These are phyloP conservation scores for Meiosimyza platycephala DNA, from an alignment of 2,888 invertebrate genomes.

Conservation along the genomic window DNA sequence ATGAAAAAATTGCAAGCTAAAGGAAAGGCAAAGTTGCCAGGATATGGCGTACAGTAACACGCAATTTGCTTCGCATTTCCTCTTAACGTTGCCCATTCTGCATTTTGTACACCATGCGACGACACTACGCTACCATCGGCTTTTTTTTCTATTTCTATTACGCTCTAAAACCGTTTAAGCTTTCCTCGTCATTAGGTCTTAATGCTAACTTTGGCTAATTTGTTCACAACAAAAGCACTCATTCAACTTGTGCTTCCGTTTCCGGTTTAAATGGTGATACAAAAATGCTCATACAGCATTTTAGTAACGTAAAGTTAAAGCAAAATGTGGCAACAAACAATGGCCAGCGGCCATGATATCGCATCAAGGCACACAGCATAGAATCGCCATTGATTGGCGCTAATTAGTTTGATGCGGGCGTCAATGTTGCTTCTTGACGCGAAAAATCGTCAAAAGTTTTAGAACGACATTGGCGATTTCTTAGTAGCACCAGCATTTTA, in stretches of 20 bases:
- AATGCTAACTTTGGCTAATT: not conserved
- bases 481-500: too few species aligned
- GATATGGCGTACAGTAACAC: not conserved
- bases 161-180: too few species aligned
- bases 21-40: not conserved
- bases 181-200: too few species aligned
- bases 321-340: not conserved
- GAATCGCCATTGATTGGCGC: not conserved
- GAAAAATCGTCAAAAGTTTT: too few species aligned
- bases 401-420: constrained; percentile 6
- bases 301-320: too few species aligned
- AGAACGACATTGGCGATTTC: too few species aligned
- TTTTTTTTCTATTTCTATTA: too few species aligned
- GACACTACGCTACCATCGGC: too few species aligned
- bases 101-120: not conserved
- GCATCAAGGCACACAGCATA: not conserved
- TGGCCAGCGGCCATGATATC: not conserved
- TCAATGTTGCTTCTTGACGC: too few species aligned
- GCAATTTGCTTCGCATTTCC: not conserved
- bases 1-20: not conserved
- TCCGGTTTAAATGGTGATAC: too few species aligned
- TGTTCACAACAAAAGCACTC: not conserved
- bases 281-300: too few species aligned
- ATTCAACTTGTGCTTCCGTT: not conserved
- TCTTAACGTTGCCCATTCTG: not conserved